Evolutionary conservation across 2,113 vertebrate species (phyloP).

Genomic region (Xiphias gladius): DNA sequence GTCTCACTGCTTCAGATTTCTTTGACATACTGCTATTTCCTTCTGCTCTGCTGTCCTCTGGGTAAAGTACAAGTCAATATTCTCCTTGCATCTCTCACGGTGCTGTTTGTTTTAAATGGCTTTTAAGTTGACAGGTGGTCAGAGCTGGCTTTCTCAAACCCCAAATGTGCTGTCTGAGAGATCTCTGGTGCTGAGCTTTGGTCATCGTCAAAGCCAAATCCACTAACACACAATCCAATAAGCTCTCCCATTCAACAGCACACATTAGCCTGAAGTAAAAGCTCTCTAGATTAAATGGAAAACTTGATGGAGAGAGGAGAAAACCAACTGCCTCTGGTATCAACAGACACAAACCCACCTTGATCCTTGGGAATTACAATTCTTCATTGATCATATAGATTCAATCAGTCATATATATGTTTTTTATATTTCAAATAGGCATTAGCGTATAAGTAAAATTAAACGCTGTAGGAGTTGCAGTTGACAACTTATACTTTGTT

Average conservation of each 20-base stretch:
- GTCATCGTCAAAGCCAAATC: constrained; percentile 60
- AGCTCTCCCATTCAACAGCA: constrained; percentile 51
- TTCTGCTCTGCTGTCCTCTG: constrained; percentile 33
- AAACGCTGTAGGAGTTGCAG: too few relatives aligned
- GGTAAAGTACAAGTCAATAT: constrained; percentile 68
- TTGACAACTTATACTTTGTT: background rate
- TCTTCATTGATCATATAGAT: background rate
- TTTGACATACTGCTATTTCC: constrained; percentile 53
- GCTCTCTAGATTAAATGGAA: constrained; percentile 49
- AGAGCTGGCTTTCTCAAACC: constrained; percentile 50
- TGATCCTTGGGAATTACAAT: constrained; percentile 21
- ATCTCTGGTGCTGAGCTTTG: constrained; percentile 51
- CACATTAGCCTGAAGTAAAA: constrained; percentile 58
- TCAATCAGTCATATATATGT: background rate
- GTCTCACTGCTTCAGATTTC: constrained; percentile 46
- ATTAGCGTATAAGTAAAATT: background rate
- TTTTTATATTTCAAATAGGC: background rate
- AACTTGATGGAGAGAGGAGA: constrained; percentile 18
- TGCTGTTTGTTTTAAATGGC: constrained; percentile 72
- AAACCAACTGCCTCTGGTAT: constrained; percentile 14
- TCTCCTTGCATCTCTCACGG: constrained; percentile 55
- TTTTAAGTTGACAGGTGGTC: constrained; percentile 71
- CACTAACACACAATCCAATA: constrained; percentile 62
- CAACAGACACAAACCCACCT: constrained; percentile 18
- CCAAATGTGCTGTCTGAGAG: constrained; percentile 57